Evolutionary conservation across 2,113 vertebrate genomes (phyloP).

Genomic region (Ageneiosus marmoratus): DNA sequence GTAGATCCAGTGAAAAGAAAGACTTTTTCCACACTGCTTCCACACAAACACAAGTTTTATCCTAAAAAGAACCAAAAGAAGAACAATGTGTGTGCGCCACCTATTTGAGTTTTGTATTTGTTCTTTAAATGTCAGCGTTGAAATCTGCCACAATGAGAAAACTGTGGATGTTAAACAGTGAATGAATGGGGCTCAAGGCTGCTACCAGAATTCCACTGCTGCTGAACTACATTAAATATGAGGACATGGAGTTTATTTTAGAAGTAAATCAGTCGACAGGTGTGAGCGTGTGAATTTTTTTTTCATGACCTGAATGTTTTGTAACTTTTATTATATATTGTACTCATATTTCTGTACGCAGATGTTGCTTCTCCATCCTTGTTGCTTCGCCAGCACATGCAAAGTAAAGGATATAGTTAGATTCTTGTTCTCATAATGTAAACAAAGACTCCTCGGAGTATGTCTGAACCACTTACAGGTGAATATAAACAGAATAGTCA

Average conservation of each 20-base stretch:
- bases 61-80: slow-evolving; percentile 63
- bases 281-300: background rate
- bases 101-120: slow-evolving; percentile 72
- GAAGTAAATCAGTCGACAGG: slow-evolving; percentile 28
- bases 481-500: slow-evolving; percentile 7
- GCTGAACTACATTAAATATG: slow-evolving; percentile 34
- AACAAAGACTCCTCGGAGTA: slow-evolving; percentile 25
- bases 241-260: slow-evolving; percentile 25
- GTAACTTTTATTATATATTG: background rate
- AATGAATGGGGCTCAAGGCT: slow-evolving; percentile 53
- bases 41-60: slow-evolving; percentile 72
- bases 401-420: slow-evolving; percentile 44
- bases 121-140: slow-evolving; percentile 78
- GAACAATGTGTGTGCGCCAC: slow-evolving; percentile 68
- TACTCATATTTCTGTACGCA: slow-evolving; percentile 15
- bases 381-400: background rate
- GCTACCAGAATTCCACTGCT: slow-evolving; percentile 17
- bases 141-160: slow-evolving; percentile 70
- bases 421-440: slow-evolving; percentile 27
- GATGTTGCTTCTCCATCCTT: slow-evolving; percentile 18
- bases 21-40: slow-evolving; percentile 64
- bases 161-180: slow-evolving; percentile 61
- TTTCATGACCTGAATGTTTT: slow-evolving; percentile 24
- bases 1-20: slow-evolving; percentile 53
- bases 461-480: slow-evolving; percentile 29